Percentiles rank a stretch among this genome's conserved stretches.
phyloP scores from a whole-genome alignment of 2,888 invertebrate genomes.

The Pyrrhosoma nymphula region DNA sequence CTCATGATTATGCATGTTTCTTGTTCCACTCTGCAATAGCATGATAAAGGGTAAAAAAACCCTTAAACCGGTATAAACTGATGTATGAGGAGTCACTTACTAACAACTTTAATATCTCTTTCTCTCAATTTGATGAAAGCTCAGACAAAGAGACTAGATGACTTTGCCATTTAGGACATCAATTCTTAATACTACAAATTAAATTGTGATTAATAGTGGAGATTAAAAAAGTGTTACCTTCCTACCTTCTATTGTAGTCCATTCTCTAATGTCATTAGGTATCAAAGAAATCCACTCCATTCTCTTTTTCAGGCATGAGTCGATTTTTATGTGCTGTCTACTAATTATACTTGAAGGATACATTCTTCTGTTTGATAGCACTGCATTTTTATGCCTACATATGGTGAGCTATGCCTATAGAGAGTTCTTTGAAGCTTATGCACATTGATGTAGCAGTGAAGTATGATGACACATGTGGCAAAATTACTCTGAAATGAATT shows the following conservation, averaged over 20 bases:
- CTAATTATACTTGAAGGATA: no score
- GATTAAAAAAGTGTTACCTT: neutral
- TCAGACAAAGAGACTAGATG: neutral
- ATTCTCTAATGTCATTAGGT: neutral
- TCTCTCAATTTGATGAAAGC: neutral
- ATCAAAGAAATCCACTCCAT: neutral
- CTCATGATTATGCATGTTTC: conserved; percentile 56
- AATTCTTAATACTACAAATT: neutral
- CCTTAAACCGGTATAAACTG: conserved; percentile 3
- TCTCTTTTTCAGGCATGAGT: neutral
- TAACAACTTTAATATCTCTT: conserved; percentile 42
- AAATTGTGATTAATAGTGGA: neutral
- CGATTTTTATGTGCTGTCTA: no score
- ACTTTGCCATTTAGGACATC: neutral
- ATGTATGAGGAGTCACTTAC: conserved; percentile 26
- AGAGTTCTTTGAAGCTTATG: neutral
- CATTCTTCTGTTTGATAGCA: neutral
- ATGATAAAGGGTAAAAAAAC: conserved; percentile 28
- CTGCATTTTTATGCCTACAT: neutral
- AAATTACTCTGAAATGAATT: neutral
- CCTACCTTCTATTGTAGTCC: neutral
- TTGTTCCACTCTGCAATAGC: conserved; percentile 27
- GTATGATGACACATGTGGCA: neutral
- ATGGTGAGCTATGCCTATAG: neutral
- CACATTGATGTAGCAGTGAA: neutral